These are phyloP conservation scores for Silurus aristotelis DNA, from an alignment of 2,797 vertebrate species.

Conservation along the genomic window DNA sequence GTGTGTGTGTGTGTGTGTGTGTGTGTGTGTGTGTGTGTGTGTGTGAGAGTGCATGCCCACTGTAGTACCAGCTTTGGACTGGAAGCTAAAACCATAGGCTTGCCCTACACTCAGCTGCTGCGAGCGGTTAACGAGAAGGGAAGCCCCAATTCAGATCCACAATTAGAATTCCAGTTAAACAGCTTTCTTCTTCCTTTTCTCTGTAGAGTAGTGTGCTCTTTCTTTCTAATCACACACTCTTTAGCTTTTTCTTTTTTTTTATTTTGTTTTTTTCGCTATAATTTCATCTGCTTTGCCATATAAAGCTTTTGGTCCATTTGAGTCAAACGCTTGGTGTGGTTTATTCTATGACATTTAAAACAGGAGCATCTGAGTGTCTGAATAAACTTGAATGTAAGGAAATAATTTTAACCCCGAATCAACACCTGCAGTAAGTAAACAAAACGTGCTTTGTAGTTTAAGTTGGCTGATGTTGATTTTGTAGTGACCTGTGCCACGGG, in stretches of 20 bases:
- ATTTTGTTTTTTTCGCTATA: neutral
- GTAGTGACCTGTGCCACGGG: neutral
- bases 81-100: conserved; percentile 28
- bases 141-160: conserved; percentile 31
- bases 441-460: neutral
- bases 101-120: conserved; percentile 43
- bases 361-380: neutral
- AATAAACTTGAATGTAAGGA: neutral
- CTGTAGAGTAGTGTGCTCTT: neutral
- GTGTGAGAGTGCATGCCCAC: neutral
- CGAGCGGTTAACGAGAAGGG: conserved; percentile 10
- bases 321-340: neutral
- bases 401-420: too few relatives aligned
- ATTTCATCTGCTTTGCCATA: neutral
- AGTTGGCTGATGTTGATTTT: neutral
- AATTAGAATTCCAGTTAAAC: conserved; percentile 42
- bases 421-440: neutral
- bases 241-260: neutral
- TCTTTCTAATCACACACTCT: neutral
- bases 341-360: neutral
- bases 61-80: conserved; percentile 45
- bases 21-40: neutral
- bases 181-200: conserved; percentile 15
- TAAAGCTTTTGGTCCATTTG: neutral
- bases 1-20: conserved; percentile 18